Conservation (phyloP, 2,113 vertebrate species). For the Hippolais icterina region DNA sequence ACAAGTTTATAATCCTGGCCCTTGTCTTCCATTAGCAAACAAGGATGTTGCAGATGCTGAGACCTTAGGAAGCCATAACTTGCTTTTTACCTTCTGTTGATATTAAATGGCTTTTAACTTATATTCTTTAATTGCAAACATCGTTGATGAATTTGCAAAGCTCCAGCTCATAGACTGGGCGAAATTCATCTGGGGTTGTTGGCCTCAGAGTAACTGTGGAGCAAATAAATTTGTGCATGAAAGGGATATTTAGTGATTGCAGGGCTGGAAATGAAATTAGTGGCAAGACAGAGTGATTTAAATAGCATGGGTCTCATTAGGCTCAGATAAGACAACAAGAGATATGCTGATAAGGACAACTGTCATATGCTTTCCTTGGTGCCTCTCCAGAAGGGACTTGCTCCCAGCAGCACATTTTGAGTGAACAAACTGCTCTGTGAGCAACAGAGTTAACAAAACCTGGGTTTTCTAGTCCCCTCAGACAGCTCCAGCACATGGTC, state of each 20-base stretch:
- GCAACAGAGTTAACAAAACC: neutral
- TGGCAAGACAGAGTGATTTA: neutral
- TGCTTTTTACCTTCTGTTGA: neutral
- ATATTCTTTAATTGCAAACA: neutral
- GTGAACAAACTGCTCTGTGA: neutral
- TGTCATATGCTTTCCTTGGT: fast-evolving
- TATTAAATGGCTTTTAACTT: neutral
- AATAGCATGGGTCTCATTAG: neutral
- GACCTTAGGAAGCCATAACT: neutral
- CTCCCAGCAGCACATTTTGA: neutral
- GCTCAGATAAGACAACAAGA: neutral
- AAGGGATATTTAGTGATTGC: neutral
- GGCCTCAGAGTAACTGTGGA: neutral
- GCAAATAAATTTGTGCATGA: neutral
- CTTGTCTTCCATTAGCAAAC: neutral
- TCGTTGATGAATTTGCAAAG: neutral
- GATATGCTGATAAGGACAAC: neutral
- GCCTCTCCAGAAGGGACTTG: neutral
- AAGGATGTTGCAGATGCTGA: neutral
- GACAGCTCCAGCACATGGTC: neutral
- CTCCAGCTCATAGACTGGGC: neutral
- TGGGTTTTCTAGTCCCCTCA: neutral
- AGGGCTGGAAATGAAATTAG: neutral
- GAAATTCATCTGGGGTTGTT: neutral
- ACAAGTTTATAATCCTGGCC: neutral